Conservation (phyloP, 2,113 vertebrate genomes). For the Megaceryle maxima region DNA sequence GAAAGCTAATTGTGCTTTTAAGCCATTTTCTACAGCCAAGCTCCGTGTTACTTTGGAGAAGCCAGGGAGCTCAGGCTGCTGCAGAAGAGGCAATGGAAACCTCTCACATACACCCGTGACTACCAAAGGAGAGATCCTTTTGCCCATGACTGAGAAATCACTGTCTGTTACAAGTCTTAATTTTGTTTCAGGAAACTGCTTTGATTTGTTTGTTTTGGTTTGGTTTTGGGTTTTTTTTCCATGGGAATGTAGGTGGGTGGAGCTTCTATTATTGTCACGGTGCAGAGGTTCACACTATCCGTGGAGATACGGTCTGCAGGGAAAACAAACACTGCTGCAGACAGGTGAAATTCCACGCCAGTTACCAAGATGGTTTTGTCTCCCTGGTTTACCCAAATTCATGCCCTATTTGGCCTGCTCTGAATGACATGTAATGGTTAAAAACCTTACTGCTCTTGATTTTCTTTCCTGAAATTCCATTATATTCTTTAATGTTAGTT, state of each 20-base stretch:
- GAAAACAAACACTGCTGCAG: not conserved
- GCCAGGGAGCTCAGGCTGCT: not conserved
- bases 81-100: not conserved
- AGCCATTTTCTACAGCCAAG: not conserved
- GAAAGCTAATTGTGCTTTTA: conserved; percentile 66
- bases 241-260: not conserved
- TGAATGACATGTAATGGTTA: not conserved
- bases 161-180: not conserved
- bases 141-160: not conserved
- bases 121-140: not conserved
- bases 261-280: not conserved
- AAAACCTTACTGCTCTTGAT: not conserved
- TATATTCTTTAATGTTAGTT: not conserved
- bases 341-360: not conserved
- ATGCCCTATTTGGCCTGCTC: not conserved
- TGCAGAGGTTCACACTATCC: no score
- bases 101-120: not conserved
- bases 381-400: not conserved
- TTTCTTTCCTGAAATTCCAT: conserved; percentile 2
- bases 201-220: not conserved
- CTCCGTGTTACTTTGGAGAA: not conserved
- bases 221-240: not conserved
- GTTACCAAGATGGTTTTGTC: not conserved
- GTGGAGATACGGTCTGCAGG: not conserved
- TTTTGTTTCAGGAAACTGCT: not conserved